These are phyloP conservation scores for Helobdella robusta DNA, from an alignment of 2,888 invertebrate genomes.

Conservation along the genomic window DNA sequence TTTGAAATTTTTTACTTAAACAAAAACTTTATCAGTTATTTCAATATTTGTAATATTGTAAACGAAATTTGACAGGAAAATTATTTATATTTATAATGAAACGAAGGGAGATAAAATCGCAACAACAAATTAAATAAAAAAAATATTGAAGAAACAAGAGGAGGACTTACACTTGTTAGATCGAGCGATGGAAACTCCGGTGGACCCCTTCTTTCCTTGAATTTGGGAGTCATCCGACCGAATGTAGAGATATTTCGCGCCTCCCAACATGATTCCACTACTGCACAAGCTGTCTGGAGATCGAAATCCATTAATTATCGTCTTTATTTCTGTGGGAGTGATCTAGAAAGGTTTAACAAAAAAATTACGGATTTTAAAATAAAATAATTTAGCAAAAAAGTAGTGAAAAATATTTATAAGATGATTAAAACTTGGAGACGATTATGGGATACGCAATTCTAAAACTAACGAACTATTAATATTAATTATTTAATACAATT, in stretches of 20 bases:
- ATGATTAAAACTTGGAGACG: too few relatives aligned
- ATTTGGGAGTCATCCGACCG: slow-evolving; percentile 29
- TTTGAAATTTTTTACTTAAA: too few relatives aligned
- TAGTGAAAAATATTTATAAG: too few relatives aligned
- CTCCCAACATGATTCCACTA: slow-evolving; percentile 26
- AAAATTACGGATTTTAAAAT: not conserved
- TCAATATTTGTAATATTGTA: too few relatives aligned
- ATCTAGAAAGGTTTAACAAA: slow-evolving; percentile 19
- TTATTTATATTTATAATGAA: too few relatives aligned
- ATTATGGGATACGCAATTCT: not conserved
- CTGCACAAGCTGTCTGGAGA: slow-evolving; percentile 22
- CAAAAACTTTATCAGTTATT: too few relatives aligned
- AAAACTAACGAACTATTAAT: not conserved
- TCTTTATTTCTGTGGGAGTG: slow-evolving; percentile 21
- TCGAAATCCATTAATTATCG: slow-evolving; percentile 23
- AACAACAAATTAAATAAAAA: too few relatives aligned
- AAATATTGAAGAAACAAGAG: not conserved
- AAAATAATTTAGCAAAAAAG: not conserved
- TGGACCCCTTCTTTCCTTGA: slow-evolving; percentile 28
- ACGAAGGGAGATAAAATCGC: too few relatives aligned
- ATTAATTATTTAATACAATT: not conserved
- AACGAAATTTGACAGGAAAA: too few relatives aligned
- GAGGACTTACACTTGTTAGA: slow-evolving; percentile 26
- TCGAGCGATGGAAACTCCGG: slow-evolving; percentile 26
- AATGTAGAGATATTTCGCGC: slow-evolving; percentile 28